Evolutionary conservation across 2,888 invertebrate genomes (phyloP).

Genomic region (Byasa hedistus): DNA sequence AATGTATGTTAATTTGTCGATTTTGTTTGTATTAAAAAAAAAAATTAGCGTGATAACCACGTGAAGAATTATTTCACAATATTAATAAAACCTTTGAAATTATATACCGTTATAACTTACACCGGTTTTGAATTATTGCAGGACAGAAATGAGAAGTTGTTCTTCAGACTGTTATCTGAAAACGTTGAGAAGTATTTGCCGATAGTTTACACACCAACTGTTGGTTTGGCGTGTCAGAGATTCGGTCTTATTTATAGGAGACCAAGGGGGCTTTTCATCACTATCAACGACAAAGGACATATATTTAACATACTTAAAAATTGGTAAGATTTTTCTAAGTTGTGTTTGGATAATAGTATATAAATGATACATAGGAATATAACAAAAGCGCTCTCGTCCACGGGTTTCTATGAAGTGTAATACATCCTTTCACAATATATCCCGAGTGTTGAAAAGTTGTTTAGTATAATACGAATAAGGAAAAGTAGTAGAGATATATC

Average conservation of each 20-base stretch:
- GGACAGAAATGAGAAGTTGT: constrained; percentile 98
- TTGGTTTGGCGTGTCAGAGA: constrained; percentile 97
- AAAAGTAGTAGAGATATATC: too few relatives aligned
- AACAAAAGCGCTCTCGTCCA: too few relatives aligned
- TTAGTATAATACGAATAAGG: too few relatives aligned
- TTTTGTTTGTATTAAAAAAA: too few relatives aligned
- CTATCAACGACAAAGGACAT: constrained; percentile 96
- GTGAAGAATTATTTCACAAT: not conserved
- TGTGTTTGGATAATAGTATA: too few relatives aligned
- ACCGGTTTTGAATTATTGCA: constrained; percentile 64
- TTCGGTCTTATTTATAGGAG: constrained; percentile 97
- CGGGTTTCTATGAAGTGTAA: too few relatives aligned
- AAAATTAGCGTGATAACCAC: not conserved
- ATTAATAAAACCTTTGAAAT: not conserved
- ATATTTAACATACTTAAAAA: constrained; percentile 94
- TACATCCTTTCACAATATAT: too few relatives aligned
- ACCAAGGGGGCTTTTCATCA: constrained; percentile 96
- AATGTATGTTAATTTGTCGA: not conserved
- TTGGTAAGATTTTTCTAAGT: constrained; percentile 83
- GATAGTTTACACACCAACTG: constrained; percentile 98
- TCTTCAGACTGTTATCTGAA: constrained; percentile 94
- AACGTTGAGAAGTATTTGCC: constrained; percentile 97
- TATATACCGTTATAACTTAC: constrained; percentile 36
- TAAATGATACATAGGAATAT: not conserved
- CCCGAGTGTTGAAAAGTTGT: too few relatives aligned